A percentile compares a stretch with the other conserved stretches of the same genome.
Conservation (phyloP, 2,888 invertebrate species). For the Molorchus minor region DNA sequence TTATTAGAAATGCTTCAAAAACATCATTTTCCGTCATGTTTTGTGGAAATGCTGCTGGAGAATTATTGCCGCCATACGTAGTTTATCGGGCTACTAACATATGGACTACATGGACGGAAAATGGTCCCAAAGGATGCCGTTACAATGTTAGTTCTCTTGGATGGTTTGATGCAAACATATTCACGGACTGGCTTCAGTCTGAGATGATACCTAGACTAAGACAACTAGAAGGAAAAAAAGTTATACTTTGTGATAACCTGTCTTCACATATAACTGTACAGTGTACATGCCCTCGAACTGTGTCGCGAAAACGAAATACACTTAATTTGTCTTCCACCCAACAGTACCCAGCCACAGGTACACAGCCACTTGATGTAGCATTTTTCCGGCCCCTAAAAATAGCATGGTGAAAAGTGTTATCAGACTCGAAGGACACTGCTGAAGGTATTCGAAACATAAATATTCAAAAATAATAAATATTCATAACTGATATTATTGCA, state of each 20-base stretch:
- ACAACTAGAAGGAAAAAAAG: conserved; percentile 29
- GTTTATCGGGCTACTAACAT: conserved; percentile 32
- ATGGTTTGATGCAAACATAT: conserved; percentile 41
- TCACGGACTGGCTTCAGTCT: conserved; percentile 36
- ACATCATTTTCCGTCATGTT: conserved; percentile 41
- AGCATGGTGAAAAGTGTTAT: conserved; percentile 9
- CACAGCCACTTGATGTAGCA: conserved; percentile 20
- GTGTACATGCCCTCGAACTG: background rate
- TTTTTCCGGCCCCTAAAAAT: conserved; percentile 17
- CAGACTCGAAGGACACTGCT: conserved; percentile 15
- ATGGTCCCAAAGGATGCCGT: conserved; percentile 29
- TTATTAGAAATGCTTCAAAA: conserved; percentile 50
- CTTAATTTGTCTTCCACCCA: background rate
- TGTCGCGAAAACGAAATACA: conserved; percentile 1
- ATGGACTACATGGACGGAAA: conserved; percentile 39
- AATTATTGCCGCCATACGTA: conserved; percentile 34
- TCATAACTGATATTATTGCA: conserved; percentile 9
- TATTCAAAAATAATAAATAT: conserved; percentile 18
- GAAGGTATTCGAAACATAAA: conserved; percentile 21
- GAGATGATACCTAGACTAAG: conserved; percentile 30
- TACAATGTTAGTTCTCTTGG: conserved; percentile 29
- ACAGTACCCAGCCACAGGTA: background rate
- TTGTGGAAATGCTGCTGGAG: conserved; percentile 32
- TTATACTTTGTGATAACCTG: conserved; percentile 21
- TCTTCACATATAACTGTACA: conserved; percentile 10